These are phyloP conservation scores for Conops quadrifasciatus DNA, from an alignment of 2,888 invertebrate species.

Conservation along the genomic window DNA sequence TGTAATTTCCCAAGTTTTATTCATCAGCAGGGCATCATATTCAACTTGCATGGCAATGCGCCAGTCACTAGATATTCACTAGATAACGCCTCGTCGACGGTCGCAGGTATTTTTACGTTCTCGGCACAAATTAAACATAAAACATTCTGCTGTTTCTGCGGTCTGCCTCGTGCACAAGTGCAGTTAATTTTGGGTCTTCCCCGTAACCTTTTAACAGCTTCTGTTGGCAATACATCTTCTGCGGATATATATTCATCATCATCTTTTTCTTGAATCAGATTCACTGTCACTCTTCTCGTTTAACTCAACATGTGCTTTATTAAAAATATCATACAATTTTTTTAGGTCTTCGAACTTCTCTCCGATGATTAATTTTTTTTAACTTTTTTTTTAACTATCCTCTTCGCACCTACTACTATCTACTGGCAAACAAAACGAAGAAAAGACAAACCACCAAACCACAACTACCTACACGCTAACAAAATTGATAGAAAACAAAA, in stretches of 20 bases:
- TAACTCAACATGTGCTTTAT: too few species aligned
- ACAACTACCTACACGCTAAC: too few species aligned
- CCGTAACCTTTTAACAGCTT: background rate
- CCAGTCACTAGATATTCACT: conserved; percentile 19
- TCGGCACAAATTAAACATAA: conserved; percentile 17
- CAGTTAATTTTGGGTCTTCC: background rate
- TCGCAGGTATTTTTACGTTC: conserved; percentile 8
- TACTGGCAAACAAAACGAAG: too few species aligned
- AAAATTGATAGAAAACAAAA: too few species aligned
- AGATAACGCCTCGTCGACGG: conserved; percentile 15
- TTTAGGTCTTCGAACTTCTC: too few species aligned
- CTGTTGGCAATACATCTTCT: background rate
- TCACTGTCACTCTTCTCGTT: too few species aligned
- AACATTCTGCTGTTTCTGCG: conserved; percentile 15
- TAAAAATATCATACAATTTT: too few species aligned
- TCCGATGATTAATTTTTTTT: too few species aligned
- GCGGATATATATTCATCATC: conserved; percentile 7
- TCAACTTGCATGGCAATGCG: conserved; percentile 22
- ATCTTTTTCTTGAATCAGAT: too few species aligned
- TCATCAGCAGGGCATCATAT: conserved; percentile 6
- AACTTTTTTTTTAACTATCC: too few species aligned
- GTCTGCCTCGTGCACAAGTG: conserved; percentile 34
- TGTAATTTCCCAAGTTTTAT: conserved; percentile 32
- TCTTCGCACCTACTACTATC: too few species aligned
- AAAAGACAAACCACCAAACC: too few species aligned